Base-by-base conservation (phyloP, 2,888 invertebrate genomes). In the Tiphia femorata region DNA sequence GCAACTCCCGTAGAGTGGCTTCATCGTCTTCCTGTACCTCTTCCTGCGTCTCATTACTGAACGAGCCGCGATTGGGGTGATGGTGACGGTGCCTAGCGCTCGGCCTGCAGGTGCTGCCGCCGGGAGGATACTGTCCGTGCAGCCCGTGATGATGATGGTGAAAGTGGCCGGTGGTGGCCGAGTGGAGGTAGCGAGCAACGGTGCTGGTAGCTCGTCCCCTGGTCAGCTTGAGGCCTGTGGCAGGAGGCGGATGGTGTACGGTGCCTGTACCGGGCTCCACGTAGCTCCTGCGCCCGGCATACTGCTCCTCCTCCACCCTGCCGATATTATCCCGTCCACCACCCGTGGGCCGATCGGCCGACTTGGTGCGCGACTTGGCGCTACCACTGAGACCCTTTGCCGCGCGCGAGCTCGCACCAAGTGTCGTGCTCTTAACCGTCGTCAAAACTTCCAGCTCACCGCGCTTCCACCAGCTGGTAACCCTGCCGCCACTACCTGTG, bases 1-100 rank as follows among this genome's bases (percentile, higher is more conserved):
- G 93, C 89, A 95, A 91, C 91, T 94, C 93, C 90, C 94, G 93
- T 88, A 95, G 92, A 89, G 94, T 94, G 86, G 93, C 92, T 89
- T 95, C 94, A 90, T 95, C 94, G 84, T 88, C 88, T 83, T 86
- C 86, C 84, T 87, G 86, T 86, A 87, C 85, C 87, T 93, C 93
- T 87, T 91, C 90, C 88, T 90, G 87, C 91, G 91, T 89, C 89
- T 90, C 91, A 91, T 91, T 89, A 90, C 91, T 90, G 87, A 89
- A 89, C 86, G 88, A 86, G 83, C 86, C 85, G 83, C 86, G 87
- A 85, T 85, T 85, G 56, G 78, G 75, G 72, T 79, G 78, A 80
- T 83, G 82, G 73, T 81, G 81, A 75, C 78, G 79, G 37, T 64
- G 83, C 73, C 82, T 77, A 76, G 81, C 78, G 79, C 84, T 78